Evolutionary conservation across 2,888 invertebrate genomes (phyloP).

Genomic region (Drosophila diplacantha): DNA sequence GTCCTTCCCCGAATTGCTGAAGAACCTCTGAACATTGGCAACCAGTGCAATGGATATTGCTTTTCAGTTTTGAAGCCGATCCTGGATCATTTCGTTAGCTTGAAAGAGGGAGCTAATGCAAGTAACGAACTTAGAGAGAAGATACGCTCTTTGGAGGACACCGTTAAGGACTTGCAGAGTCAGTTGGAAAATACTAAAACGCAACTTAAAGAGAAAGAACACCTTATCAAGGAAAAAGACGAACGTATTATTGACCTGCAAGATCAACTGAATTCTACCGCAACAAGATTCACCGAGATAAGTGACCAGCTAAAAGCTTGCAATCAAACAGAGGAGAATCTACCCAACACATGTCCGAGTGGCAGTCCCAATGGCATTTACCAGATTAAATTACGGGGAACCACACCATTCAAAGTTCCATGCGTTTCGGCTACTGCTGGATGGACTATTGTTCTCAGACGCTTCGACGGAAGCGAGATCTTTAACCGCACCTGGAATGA

Average conservation of each 20-base stretch:
- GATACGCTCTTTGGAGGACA: neutral
- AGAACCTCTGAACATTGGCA: neutral
- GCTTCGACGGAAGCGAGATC: slow-evolving; percentile 6
- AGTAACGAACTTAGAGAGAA: neutral
- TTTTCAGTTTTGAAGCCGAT: slow-evolving; percentile 5
- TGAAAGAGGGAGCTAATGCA: neutral
- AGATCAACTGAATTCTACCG: neutral
- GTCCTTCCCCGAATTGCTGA: neutral
- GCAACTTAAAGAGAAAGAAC: neutral
- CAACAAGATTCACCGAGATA: neutral
- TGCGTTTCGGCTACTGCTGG: neutral
- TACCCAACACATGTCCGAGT: slow-evolving; percentile 6
- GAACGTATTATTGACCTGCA: neutral
- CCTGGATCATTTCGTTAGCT: slow-evolving; percentile 2
- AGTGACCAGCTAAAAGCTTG: neutral
- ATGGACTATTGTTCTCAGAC: slow-evolving; percentile 8
- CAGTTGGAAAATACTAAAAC: neutral
- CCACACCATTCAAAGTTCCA: neutral
- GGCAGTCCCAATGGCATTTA: slow-evolving; percentile 5
- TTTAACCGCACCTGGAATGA: slow-evolving; percentile 10
- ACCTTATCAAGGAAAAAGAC: neutral
- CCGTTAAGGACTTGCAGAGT: neutral
- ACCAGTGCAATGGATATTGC: neutral
- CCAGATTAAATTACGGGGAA: slow-evolving; percentile 2
- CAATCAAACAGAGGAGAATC: neutral